Conservation (phyloP, 2,888 invertebrate species). For the Meiosimyza platycephala region DNA sequence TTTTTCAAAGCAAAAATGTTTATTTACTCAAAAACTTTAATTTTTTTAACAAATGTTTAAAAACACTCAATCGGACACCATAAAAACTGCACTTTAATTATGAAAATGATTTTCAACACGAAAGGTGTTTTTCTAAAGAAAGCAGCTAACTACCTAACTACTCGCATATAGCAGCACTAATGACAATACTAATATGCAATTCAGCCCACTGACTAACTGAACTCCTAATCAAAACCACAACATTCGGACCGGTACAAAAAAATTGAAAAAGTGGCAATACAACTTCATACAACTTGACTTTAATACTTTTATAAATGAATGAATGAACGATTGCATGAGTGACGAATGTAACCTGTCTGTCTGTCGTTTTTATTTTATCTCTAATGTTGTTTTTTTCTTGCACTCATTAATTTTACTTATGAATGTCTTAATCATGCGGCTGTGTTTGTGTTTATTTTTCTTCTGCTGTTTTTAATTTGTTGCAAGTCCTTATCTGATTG, state of each 20-base stretch:
- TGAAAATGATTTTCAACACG: conserved; percentile 15
- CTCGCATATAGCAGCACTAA: neutral
- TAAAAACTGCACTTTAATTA: conserved; percentile 13
- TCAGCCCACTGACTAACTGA: conserved; percentile 27
- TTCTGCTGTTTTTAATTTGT: neutral
- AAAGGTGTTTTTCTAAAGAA: conserved; percentile 17
- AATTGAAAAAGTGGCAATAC: neutral
- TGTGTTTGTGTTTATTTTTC: neutral
- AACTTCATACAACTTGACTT: neutral
- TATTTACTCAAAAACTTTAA: too few relatives aligned
- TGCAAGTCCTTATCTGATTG: conserved; percentile 1
- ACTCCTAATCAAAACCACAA: conserved; percentile 12
- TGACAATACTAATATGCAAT: neutral
- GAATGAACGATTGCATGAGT: neutral
- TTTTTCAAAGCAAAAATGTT: too few relatives aligned
- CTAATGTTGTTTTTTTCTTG: neutral
- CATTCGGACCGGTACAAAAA: neutral
- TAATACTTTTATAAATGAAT: too few relatives aligned
- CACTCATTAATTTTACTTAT: neutral
- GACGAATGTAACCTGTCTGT: conserved; percentile 17
- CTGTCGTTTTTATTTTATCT: neutral
- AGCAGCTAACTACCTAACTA: neutral
- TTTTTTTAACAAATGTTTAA: too few relatives aligned
- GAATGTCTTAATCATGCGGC: neutral
- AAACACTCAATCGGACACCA: too few relatives aligned